Conservation (phyloP, 2,113 vertebrate species). For the Spea multiplicata region DNA sequence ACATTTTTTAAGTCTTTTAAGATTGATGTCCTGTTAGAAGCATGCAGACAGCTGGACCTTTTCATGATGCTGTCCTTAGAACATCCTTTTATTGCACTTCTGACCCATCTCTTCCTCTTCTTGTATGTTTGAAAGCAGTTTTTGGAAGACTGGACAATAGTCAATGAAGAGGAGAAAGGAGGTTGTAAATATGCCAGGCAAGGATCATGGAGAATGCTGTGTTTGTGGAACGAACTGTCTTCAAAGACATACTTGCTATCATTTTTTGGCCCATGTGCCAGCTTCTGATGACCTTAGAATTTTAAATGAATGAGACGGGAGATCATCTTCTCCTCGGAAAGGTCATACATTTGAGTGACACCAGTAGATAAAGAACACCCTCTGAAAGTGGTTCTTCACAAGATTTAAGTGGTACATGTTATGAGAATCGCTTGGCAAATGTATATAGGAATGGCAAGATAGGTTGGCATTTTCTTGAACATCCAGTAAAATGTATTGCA, state of each 20-base stretch:
- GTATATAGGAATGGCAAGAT: too few relatives aligned
- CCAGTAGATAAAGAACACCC: too few relatives aligned
- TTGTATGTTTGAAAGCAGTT: conserved; percentile 10
- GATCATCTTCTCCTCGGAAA: too few relatives aligned
- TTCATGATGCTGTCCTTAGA: neutral
- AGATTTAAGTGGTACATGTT: too few relatives aligned
- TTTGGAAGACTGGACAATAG: neutral
- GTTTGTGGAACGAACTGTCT: neutral
- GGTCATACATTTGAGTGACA: too few relatives aligned
- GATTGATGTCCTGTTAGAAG: neutral
- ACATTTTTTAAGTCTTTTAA: neutral
- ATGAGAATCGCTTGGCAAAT: too few relatives aligned
- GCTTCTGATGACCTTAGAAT: neutral
- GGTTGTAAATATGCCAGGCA: neutral
- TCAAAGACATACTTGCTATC: neutral
- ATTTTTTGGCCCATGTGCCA: neutral
- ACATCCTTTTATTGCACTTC: conserved; percentile 11
- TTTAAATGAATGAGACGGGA: too few relatives aligned
- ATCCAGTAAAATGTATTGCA: too few relatives aligned
- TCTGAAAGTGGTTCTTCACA: too few relatives aligned
- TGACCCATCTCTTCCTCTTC: conserved; percentile 12
- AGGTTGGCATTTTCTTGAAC: too few relatives aligned
- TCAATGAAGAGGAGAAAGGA: neutral
- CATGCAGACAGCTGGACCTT: neutral
- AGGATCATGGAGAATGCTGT: neutral